Base-by-base conservation (phyloP, 1,140 invertebrate species). In the Littorina saxatilis region DNA sequence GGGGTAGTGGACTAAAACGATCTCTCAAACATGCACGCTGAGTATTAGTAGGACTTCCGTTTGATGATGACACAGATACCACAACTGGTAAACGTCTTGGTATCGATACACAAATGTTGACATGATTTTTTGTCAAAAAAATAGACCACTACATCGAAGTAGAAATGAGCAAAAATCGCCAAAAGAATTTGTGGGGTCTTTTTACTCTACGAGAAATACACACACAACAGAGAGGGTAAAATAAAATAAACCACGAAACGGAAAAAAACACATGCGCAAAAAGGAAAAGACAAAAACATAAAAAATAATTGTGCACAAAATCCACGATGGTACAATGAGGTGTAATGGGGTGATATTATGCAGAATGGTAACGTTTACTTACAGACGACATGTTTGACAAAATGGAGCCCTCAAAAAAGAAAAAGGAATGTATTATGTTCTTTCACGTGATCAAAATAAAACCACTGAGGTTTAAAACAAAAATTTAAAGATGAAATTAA, bases 11-110 rank as follows among this genome's bases (percentile, higher is more conserved):
- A 11, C 4, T 47, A 47, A 47, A 47, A 47, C 43, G 32, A 63
- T 27, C n/a, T 32, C 11, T 11, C 76, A 50, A 17, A 40, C 13
- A 66, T 27, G 50, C 66, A 70, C 43, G 15, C 39, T 78, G 55
- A 68, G 73, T 82, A 82, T 70, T 78, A 52, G 52, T 43, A 43
- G 39, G 63, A 68, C 29, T 78, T 79, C 17, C 17, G 15, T n/a
- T 35, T 63, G 61, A 63, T 32, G 23, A 15, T 32, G 29, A 58
- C 27, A 58, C 27, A 63, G 29, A 32, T 5, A 9, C 2, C 27
- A 63, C 35, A 63, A 4, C 13, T 63, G 17, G 29, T 0, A 32
- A 32, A 9, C 47, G 29, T 1, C 35, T 32, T 63, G 47, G 35
- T 63, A 63, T 61, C 13, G 13, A 0, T 61, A 61, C 27, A 61